Evolutionary conservation across 2,113 vertebrate genomes (phyloP).

Genomic region (Castor canadensis): DNA sequence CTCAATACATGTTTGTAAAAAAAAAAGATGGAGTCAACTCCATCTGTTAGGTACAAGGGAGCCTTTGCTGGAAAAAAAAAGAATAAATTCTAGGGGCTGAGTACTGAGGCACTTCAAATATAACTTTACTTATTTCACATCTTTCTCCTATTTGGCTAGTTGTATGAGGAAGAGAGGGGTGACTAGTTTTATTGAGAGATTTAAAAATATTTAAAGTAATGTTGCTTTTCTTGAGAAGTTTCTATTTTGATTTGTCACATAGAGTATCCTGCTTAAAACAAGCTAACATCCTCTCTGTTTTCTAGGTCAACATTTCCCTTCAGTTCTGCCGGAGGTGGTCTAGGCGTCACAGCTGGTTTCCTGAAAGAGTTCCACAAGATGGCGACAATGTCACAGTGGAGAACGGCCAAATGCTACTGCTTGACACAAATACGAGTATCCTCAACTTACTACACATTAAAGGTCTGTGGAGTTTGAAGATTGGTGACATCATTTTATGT

Average conservation of each 20-base stretch:
- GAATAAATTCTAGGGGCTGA: background rate
- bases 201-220: background rate
- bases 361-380: slow-evolving; percentile 84
- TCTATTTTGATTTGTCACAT: background rate
- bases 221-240: background rate
- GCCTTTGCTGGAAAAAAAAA: background rate
- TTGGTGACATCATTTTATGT: background rate
- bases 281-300: slow-evolving; percentile 18
- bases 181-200: background rate
- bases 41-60: background rate
- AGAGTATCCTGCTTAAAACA: background rate
- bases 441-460: slow-evolving; percentile 83
- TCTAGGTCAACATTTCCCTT: slow-evolving; percentile 69
- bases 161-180: background rate
- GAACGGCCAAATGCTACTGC: slow-evolving; percentile 72
- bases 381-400: slow-evolving; percentile 89
- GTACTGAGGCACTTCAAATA: background rate
- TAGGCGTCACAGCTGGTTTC: slow-evolving; percentile 81
- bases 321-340: slow-evolving; percentile 81
- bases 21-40: slow-evolving; percentile 34
- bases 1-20: slow-evolving; percentile 42
- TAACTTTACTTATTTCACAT: background rate
- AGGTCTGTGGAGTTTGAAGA: slow-evolving; percentile 77
- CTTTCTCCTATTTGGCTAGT: background rate
- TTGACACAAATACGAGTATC: slow-evolving; percentile 74